A percentile compares a stretch with the other conserved stretches of the same genome.
These are phyloP conservation scores for Arothron firmamentum DNA, from an alignment of 2,113 vertebrate species.

Conservation along the genomic window DNA sequence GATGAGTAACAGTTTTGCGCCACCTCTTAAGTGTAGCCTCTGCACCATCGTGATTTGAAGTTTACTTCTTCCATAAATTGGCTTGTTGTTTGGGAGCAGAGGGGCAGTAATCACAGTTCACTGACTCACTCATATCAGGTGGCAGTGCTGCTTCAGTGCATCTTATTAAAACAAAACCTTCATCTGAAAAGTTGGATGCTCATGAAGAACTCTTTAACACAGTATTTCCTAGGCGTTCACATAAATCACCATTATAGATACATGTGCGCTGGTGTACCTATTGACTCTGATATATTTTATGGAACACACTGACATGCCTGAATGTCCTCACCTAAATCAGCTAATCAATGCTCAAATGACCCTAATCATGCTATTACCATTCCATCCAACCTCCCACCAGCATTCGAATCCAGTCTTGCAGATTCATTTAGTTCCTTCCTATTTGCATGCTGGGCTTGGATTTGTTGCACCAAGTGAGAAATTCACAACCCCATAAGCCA, in stretches of 20 bases:
- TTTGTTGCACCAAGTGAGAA: conserved; percentile 44
- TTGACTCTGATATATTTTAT: not conserved
- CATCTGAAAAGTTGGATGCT: conserved; percentile 2
- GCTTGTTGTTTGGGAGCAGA: conserved; percentile 32
- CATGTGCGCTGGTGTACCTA: not conserved
- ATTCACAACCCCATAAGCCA: conserved; percentile 38
- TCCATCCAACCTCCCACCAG: conserved; percentile 22
- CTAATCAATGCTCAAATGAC: conserved; percentile 30
- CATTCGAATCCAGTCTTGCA: conserved; percentile 15
- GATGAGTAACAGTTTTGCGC: not conserved
- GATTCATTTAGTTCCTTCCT: conserved; percentile 43
- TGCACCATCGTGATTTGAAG: conserved; percentile 1
- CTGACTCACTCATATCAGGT: conserved; percentile 35
- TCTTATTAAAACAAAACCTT: conserved; percentile 6
- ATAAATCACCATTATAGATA: conserved; percentile 14
- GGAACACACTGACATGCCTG: not conserved
- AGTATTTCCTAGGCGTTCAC: conserved; percentile 16
- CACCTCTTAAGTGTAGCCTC: not conserved
- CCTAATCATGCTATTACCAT: conserved; percentile 46
- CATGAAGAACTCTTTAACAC: conserved; percentile 5
- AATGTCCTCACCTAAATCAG: conserved; percentile 3
- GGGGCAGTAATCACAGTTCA: conserved; percentile 34
- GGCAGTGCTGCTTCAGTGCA: conserved; percentile 15
- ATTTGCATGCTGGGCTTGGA: conserved; percentile 44
- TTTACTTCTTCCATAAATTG: conserved; percentile 10